Evolutionary conservation across 2,113 vertebrate species (phyloP), one percentile per base, ranked within the genome.

Genomic region (Numenius arquata): DNA sequence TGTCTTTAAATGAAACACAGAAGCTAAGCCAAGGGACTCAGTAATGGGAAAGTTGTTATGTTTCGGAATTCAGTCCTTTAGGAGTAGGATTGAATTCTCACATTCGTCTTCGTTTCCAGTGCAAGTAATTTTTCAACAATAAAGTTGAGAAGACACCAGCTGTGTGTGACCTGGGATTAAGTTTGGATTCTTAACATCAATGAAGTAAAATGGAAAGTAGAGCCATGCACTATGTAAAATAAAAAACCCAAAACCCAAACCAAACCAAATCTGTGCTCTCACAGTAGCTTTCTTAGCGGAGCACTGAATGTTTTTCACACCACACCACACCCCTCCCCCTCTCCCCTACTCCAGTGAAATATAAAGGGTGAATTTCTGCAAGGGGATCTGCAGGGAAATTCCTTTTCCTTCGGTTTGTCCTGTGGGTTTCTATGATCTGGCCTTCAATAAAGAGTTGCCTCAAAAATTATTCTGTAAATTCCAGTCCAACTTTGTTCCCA

Each of bases 401-500:
- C 30, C 9, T 90, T 89, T 87, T 89, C 53, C 80, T 72, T 65
- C n/a, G n/a, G 52, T 79, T 96, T 91, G 17, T 66, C 55, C 12
- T 58, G 32, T 53, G 61, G 21, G 43, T 43, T 67, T 80, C 10
- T 83, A 40, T 40, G 38, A 83, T 77, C 53, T 70, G 56, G 53
- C 40, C 38, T 88, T 89, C 48, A 71, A 41, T 45, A 89, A 81
- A 34, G 47, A 8, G 32, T 71, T 23, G 5, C 38, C 76, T 87
- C 27, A 56, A 89, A 86, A 95, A 88, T 87, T 81, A 81, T 81
- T 92, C 70, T 48, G 40, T 92, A 96, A 75, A 87, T 93, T 92
- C 80, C 65, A 66, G 62, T 19, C 56, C 61, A 82, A 20, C 45
- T 85, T 95, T 89, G 38, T 95, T 96, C 80, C 96, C 80, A 82